Percentiles rank a stretch among this genome's conserved stretches.
Conservation (phyloP, 1,140 invertebrate genomes). For the Mamestra configurata region DNA sequence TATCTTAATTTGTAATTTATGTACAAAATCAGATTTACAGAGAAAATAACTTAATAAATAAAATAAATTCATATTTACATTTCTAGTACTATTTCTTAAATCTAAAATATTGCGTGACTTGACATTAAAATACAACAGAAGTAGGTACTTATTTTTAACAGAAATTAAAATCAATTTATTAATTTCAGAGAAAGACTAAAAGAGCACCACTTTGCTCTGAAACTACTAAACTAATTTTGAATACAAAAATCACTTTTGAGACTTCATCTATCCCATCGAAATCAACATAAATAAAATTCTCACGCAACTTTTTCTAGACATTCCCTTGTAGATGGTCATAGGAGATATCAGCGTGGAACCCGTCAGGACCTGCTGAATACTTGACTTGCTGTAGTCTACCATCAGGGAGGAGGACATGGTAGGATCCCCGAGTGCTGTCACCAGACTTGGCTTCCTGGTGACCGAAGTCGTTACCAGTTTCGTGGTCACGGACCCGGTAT, state of each 20-base stretch:
- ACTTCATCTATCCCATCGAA: neutral
- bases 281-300: neutral
- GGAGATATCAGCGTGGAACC: slow-evolving; percentile 93
- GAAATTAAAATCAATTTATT: neutral
- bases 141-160: neutral
- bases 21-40: neutral
- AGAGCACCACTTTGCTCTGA: slow-evolving; percentile 1
- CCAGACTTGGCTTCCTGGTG: slow-evolving; percentile 91
- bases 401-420: slow-evolving; percentile 93
- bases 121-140: neutral
- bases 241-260: slow-evolving; percentile 7
- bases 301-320: neutral
- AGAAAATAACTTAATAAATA: slow-evolving; percentile 49
- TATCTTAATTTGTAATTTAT: slow-evolving; percentile 5
- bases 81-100: slow-evolving; percentile 10
- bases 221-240: neutral
- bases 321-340: slow-evolving; percentile 87
- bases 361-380: slow-evolving; percentile 92
- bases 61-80: slow-evolving; percentile 41
- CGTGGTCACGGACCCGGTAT: slow-evolving; percentile 91
- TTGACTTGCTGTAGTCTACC: slow-evolving; percentile 92
- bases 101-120: slow-evolving; percentile 34
- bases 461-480: slow-evolving; percentile 92
- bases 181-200: slow-evolving; percentile 3
- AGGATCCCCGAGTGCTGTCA: slow-evolving; percentile 91